Base-by-base conservation (phyloP, 2,113 vertebrate species). In the Dasyornis broadbenti region DNA sequence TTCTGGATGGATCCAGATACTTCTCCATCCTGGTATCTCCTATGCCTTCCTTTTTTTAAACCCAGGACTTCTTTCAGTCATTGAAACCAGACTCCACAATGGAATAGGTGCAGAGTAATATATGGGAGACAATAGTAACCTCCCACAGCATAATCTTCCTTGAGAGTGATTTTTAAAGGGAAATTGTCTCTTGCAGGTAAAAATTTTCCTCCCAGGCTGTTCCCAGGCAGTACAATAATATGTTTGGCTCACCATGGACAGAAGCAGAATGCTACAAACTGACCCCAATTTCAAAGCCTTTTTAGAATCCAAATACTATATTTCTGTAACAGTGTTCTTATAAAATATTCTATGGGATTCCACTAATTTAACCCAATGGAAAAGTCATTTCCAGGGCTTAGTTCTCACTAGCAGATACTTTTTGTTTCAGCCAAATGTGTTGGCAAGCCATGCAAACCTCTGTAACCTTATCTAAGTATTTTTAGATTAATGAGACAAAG, bases 401-500 rank as follows among this genome's bases (percentile, higher is more conserved):
- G 19, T 40, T 88, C 26, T 76, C 22, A 24, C 54, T 59, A 86
- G 39, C 44, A 91, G 27, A 96, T 27, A 90, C 31, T 90, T 88
- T 52, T 52, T 3, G 8, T 70, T 92, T 88, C 54, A 88, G 85
- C 82, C 79, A 90, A 92, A 35, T 47, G 6, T 77, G 35, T 12
- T 95, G 66, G 88, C 79, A 93, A 90, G 80, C 7, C 11, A 6
- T 56, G 35, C 12, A 73, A 86, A 63, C 18, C 40, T 78, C 68
- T 66, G 64, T 88, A 79, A 83, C 15, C 23, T 59, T 90, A 92
- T 86, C 54, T 85, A 66, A 88, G 50, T 93, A 93, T 86, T 95
- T 95, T 94, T 95, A 77, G 79, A 93, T 86, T 68, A 88, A 52
- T 83, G 68, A 47, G 39, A 88, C 75, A 94, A 93, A 93, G 44